Evolutionary conservation across 2,888 invertebrate species (phyloP), one percentile per base, ranked within the genome.

Genomic region (Dendrolimus houi): DNA sequence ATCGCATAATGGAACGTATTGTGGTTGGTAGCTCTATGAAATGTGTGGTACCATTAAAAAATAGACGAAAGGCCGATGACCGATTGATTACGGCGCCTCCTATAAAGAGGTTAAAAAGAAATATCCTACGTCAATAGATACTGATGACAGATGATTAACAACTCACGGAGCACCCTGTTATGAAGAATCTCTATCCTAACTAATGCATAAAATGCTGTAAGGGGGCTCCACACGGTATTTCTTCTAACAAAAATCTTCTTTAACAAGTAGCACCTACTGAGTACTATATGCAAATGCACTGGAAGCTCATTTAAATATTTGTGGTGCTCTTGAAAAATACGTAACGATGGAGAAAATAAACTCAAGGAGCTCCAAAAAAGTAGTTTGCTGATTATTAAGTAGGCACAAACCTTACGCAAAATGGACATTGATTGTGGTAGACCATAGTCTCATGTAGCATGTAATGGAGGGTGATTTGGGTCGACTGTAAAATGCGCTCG

Each of bases 381-480:
- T 29, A 6, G 29, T 29, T 29, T 29, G 29, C 29, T 29, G 29
- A 29, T 29, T 29, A 29, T 29, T 68, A 65, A 64, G 66, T 64
- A 64, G 8, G 8, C 62, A 67, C 68, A 70, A 73, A 71, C 62
- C 65, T 69, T 67, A 64, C 66, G 67, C 71, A 66, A 72, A 79
- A 81, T 77, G 74, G 70, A 64, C 70, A 74, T 67, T 72, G 77
- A 75, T 82, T 78, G 79, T 64, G 76, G 78, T 74, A 64, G 67
- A 74, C 83, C 81, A 64, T 83, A 76, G 73, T 75, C 79, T 79
- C 79, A 77, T 79, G 77, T 75, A 77, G 74, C 75, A 76, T 75
- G 73, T 87, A 87, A 87, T 85, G 77, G 73, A 74, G 64, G 47
- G 80, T 80, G 82, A 87, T 87, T 87, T 83, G 79, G 79, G 72